phyloP scores from a whole-genome alignment of 2,888 invertebrate genomes.

The Lissonota sp. region DNA sequence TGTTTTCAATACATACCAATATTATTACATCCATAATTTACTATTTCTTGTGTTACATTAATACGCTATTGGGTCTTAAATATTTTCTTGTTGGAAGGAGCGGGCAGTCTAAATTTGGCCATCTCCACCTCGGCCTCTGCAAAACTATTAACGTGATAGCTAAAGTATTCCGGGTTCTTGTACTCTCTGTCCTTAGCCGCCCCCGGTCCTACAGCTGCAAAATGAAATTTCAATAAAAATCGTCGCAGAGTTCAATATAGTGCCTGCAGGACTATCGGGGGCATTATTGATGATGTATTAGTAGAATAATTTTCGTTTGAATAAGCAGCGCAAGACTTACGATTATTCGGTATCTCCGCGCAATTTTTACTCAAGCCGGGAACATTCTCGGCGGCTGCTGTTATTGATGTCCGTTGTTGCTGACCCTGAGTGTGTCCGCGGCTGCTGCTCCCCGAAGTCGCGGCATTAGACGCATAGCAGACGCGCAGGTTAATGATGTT shows the following conservation, averaged over 20 bases:
- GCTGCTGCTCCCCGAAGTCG: too few species aligned
- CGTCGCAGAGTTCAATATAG: background rate
- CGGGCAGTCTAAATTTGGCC: constrained; percentile 91
- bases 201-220: constrained; percentile 88
- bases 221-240: constrained; percentile 15
- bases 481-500: too few species aligned
- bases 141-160: constrained; percentile 90
- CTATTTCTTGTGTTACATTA: background rate
- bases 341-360: constrained; percentile 73
- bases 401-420: too few species aligned
- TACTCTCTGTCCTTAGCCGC: constrained; percentile 90
- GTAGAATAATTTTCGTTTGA: background rate
- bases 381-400: constrained; percentile 85
- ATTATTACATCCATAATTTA: background rate
- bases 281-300: background rate
- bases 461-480: too few species aligned
- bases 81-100: constrained; percentile 86
- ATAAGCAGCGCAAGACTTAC: constrained; percentile 64
- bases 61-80: constrained; percentile 38
- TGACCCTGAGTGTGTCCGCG: too few species aligned
- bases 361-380: constrained; percentile 87
- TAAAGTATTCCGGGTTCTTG: constrained; percentile 95
- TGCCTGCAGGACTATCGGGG: background rate
- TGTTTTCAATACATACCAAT: constrained; percentile 12
- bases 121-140: constrained; percentile 95